phyloP scores from a whole-genome alignment of 2,113 vertebrate species.

The Symphodus melops region DNA sequence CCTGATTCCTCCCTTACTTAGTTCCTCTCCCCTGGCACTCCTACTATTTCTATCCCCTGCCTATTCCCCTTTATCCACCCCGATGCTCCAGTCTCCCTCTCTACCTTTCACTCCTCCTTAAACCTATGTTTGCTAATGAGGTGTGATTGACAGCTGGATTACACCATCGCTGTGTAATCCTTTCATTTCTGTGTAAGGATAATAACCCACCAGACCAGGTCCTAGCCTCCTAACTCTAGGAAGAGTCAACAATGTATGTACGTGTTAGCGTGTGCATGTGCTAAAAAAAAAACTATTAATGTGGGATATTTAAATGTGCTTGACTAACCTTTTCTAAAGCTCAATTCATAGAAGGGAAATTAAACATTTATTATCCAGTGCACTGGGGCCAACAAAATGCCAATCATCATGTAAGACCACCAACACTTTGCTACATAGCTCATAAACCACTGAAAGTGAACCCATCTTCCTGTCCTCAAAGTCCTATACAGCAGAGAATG shows the following conservation, averaged over 20 bases:
- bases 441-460: too few species aligned
- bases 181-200: conserved; percentile 80
- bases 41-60: conserved; percentile 19
- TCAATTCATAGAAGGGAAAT: conserved; percentile 26
- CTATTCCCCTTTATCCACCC: conserved; percentile 18
- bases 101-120: conserved; percentile 24
- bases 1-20: conserved; percentile 34
- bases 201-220: conserved; percentile 60
- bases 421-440: too few species aligned
- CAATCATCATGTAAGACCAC: conserved; percentile 42
- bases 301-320: conserved; percentile 32
- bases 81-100: not conserved
- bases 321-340: conserved; percentile 34
- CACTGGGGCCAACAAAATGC: conserved; percentile 37
- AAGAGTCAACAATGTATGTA: conserved; percentile 26
- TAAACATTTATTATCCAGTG: conserved; percentile 53
- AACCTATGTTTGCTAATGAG: conserved; percentile 78
- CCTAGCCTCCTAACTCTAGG: conserved; percentile 22
- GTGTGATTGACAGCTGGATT: conserved; percentile 77
- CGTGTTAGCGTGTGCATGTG: not conserved
- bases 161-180: conserved; percentile 75
- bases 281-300: conserved; percentile 2
- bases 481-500: conserved; percentile 13
- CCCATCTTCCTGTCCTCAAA: too few species aligned
- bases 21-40: conserved; percentile 20